Percentiles rank a stretch among this genome's conserved stretches.
phyloP scores from a whole-genome alignment of 2,113 vertebrate species.

The Nicator chloris region DNA sequence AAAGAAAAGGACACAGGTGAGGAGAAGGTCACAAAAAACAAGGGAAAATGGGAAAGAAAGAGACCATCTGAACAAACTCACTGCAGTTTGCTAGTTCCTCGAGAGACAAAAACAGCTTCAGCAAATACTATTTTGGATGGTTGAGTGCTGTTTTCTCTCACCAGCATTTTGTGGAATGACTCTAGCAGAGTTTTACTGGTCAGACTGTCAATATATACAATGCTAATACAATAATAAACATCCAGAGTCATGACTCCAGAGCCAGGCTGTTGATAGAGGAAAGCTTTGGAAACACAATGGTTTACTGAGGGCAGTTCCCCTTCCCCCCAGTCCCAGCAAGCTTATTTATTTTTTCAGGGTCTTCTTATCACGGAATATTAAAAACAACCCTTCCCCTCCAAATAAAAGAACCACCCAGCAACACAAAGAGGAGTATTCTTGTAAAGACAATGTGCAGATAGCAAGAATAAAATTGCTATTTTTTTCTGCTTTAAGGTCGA shows the following conservation, averaged over 20 bases:
- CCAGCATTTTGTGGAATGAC: background rate
- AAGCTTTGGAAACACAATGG: conserved; percentile 15
- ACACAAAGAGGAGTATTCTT: conserved; percentile 7
- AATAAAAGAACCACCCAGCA: conserved; percentile 37
- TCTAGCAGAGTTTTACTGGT: background rate
- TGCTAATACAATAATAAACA: conserved; percentile 48
- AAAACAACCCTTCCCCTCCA: background rate
- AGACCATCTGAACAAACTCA: background rate
- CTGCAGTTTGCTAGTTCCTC: background rate
- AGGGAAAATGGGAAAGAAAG: background rate
- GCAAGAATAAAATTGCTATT: background rate
- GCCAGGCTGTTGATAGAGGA: background rate
- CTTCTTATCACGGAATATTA: conserved; percentile 11
- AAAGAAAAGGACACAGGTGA: background rate
- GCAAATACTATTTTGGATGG: background rate
- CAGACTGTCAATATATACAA: conserved; percentile 38
- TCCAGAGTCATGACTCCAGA: background rate
- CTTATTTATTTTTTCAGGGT: conserved; percentile 36
- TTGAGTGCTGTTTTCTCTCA: background rate
- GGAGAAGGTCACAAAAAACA: background rate
- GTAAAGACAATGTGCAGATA: conserved; percentile 23
- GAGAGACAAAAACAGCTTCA: background rate
- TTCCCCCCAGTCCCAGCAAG: background rate
- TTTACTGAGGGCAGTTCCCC: background rate
- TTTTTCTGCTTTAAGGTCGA: background rate